Conservation (phyloP, 2,888 invertebrate genomes). For the Hetaerina titia region DNA sequence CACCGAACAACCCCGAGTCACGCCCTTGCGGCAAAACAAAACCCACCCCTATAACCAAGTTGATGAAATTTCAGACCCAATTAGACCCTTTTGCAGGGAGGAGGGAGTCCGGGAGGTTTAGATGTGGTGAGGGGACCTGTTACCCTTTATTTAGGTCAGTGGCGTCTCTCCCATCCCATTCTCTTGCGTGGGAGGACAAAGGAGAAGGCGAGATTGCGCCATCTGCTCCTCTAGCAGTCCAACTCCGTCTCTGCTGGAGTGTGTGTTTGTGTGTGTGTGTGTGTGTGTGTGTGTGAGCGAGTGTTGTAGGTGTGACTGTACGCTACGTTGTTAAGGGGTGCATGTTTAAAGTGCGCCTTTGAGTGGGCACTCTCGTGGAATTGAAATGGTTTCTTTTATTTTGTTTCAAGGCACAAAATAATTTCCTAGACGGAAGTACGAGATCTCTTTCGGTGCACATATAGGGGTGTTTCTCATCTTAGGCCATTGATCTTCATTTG, state of each 20-base stretch:
- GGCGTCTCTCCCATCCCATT: background rate
- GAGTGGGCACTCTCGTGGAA: background rate
- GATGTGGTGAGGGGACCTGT: background rate
- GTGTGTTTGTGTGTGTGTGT: background rate
- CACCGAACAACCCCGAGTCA: background rate
- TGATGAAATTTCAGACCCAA: constrained; percentile 39
- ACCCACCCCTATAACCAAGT: background rate
- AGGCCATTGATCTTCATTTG: no score
- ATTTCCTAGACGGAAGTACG: background rate
- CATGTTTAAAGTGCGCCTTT: background rate
- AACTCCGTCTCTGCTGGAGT: background rate
- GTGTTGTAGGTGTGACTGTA: background rate
- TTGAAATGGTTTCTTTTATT: background rate
- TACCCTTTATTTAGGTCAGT: constrained; percentile 7
- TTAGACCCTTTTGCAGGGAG: background rate
- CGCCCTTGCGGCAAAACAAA: background rate
- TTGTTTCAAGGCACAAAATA: background rate
- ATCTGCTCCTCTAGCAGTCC: background rate
- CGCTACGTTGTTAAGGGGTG: background rate
- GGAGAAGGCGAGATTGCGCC: constrained; percentile 1
- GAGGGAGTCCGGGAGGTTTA: background rate
- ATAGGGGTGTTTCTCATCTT: background rate
- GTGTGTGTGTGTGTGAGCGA: background rate
- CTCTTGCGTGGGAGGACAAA: background rate
- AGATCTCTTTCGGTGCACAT: background rate